These are phyloP conservation scores for Macropis europaea DNA, from an alignment of 2,888 invertebrate genomes.

Conservation along the genomic window DNA sequence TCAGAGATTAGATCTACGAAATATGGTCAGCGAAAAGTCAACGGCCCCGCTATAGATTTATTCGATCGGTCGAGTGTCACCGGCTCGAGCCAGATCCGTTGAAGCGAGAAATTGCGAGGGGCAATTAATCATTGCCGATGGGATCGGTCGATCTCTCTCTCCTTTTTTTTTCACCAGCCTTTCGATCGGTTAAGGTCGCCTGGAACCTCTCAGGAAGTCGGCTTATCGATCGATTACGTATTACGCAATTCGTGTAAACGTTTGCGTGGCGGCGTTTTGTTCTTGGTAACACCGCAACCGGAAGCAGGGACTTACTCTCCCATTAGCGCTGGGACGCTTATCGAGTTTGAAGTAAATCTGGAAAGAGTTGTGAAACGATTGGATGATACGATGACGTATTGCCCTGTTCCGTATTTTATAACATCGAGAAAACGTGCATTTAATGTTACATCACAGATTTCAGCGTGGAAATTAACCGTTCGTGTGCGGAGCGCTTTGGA, in stretches of 20 bases:
- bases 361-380: too few species aligned
- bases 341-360: too few species aligned
- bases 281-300: too few species aligned
- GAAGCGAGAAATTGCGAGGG: slow-evolving; percentile 3
- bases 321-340: too few species aligned
- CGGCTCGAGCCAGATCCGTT: neutral
- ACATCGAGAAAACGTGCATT: too few species aligned
- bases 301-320: too few species aligned
- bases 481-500: too few species aligned
- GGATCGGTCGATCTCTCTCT: neutral
- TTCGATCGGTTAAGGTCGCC: slow-evolving; percentile 17
- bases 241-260: slow-evolving; percentile 5
- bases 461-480: too few species aligned
- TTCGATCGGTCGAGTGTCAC: slow-evolving; percentile 21
- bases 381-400: too few species aligned
- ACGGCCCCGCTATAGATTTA: slow-evolving; percentile 30
- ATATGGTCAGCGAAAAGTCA: slow-evolving; percentile 21
- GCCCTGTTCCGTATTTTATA: too few species aligned
- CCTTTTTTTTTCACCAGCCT: neutral
- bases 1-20: slow-evolving; percentile 36
- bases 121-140: slow-evolving; percentile 50
- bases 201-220: neutral
- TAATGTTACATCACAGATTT: too few species aligned
- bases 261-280: too few species aligned
- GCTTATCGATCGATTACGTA: slow-evolving; percentile 6